Base-by-base conservation (phyloP, 2,797 vertebrate species). In the Poeciliopsis gracilis region DNA sequence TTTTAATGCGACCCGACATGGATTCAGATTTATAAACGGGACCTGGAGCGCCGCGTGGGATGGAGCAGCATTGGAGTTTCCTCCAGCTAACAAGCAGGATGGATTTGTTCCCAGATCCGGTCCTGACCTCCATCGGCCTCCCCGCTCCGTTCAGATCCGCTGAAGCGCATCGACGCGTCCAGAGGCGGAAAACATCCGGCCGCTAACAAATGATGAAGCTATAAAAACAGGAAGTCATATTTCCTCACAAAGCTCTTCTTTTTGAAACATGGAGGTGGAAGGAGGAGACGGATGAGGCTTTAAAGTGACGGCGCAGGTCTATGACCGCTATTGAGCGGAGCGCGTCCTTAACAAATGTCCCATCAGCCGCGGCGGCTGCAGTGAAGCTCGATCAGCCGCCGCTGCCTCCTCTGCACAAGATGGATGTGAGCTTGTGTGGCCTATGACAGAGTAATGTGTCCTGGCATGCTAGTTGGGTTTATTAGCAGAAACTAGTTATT, bases 381-480 rank as follows among this genome's bases (percentile, higher is more conserved):
- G 76, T 43, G 63, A 33, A 72, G 86, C 91, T 86, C 82, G 77
- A 84, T 86, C 71, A 47, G 36, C 81, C 47, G 47, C 47, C 18
- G 16, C 77, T 55, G 78, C 91, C 84, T 88, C 76, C 84, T 63
- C 70, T 79, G 79, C 80, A 79, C 78, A 93, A 93, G 94, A 95
- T 92, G 91, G 91, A 94, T 95, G 92, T 89, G 88, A 89, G 89
- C 86, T 87, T 92, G 87, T 92, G 91, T 92, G 89, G 90, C 90
- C 89, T 91, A 92, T 94, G 94, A 94, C 93, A 94, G 90, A 88
- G 89, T 94, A 94, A 95, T 95, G 94, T 89, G 86, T 94, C 91
- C 93, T 93, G 88, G 94, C 93, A 92, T 91, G 86, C 93, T 92
- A 92, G 92, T 94, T 81, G 91, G 86, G 90, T 94, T 95, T 93